phyloP scores from a whole-genome alignment of 2,797 vertebrate species.

The Emys orbicularis region DNA sequence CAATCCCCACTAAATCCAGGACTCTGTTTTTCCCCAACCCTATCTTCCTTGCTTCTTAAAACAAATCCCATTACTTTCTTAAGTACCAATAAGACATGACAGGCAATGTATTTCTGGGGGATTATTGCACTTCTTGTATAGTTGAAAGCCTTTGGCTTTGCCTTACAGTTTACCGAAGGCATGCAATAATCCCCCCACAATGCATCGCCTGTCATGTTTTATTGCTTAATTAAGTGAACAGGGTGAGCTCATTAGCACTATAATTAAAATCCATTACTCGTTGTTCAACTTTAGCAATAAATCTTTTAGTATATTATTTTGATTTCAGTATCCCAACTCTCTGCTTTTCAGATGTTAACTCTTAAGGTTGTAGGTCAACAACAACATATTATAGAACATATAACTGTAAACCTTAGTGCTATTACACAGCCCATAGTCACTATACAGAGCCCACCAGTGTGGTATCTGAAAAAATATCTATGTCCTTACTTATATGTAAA shows the following conservation, averaged over 20 bases:
- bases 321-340: not conserved
- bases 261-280: constrained; percentile 26
- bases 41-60: not conserved
- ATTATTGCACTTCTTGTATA: not conserved
- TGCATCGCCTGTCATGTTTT: constrained; percentile 21
- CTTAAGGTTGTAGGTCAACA: not conserved
- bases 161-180: constrained; percentile 14
- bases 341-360: not conserved
- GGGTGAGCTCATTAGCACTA: constrained; percentile 18
- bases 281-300: not conserved
- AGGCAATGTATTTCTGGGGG: not conserved
- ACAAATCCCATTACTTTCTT: not conserved
- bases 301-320: not conserved
- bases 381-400: not conserved
- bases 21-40: not conserved
- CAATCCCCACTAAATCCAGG: not conserved
- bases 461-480: not conserved
- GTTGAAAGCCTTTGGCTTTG: not conserved
- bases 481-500: not conserved
- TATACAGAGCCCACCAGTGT: accelerated
- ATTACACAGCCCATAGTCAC: not conserved
- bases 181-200: not conserved
- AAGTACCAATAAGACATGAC: not conserved
- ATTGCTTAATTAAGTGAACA: constrained; percentile 18
- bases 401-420: not conserved